A percentile compares a stretch with the other conserved stretches of the same genome.
phyloP scores from a whole-genome alignment of 2,113 vertebrate genomes.

The Riparia riparia region DNA sequence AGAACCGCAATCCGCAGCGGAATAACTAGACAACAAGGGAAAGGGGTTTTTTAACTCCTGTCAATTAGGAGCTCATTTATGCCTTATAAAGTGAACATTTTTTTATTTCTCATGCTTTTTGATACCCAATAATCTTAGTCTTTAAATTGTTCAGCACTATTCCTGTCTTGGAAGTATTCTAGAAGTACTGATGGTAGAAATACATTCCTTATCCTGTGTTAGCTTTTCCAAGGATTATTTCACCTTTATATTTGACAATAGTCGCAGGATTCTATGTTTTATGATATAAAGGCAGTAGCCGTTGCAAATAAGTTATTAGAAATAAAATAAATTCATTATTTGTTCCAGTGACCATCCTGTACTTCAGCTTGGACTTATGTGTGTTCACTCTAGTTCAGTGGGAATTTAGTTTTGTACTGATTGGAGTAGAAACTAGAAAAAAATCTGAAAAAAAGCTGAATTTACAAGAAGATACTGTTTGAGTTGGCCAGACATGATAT shows the following conservation, averaged over 20 bases:
- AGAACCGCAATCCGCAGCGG: background rate
- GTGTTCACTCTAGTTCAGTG: background rate
- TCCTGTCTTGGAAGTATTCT: background rate
- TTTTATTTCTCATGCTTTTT: background rate
- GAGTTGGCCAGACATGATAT: background rate
- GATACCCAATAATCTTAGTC: background rate
- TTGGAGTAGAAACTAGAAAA: background rate
- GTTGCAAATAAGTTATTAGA: background rate
- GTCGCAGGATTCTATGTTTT: background rate
- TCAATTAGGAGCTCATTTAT: slow-evolving; percentile 34
- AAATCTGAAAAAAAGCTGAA: background rate
- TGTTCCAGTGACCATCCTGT: background rate
- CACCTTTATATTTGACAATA: background rate
- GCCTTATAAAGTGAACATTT: background rate
- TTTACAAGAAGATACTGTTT: background rate
- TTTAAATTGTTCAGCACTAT: background rate
- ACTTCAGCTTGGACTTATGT: background rate
- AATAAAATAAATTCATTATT: background rate
- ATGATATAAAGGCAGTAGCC: background rate
- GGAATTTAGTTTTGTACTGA: background rate
- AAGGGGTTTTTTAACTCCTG: background rate
- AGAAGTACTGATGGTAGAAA: background rate
- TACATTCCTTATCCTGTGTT: background rate
- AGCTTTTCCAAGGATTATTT: background rate
- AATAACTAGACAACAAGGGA: slow-evolving; percentile 25